phyloP scores from a whole-genome alignment of 2,888 invertebrate species.

The Dimorphilus gyrociliatus region DNA sequence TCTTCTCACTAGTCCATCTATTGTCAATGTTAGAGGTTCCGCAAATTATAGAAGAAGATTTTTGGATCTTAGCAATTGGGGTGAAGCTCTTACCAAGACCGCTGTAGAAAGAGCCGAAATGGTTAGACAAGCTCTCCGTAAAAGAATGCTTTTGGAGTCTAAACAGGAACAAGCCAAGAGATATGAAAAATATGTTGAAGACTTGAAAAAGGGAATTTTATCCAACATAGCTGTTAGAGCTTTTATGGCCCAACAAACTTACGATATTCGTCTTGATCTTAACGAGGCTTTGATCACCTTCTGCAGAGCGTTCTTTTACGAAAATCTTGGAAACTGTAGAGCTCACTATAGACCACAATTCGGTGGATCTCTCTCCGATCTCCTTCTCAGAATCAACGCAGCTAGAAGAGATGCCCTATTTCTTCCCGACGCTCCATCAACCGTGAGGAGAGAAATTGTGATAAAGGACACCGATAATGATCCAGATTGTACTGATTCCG shows the following conservation, averaged over 20 bases:
- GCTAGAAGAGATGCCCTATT: conserved; percentile 2
- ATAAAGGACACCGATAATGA: conserved; percentile 2
- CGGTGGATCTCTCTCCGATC: conserved; percentile 1
- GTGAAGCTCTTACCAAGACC: conserved; percentile 4
- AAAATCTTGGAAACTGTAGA: conserved; percentile 2
- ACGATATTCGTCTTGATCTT: conserved; percentile 3
- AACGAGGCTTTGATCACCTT: conserved; percentile 3
- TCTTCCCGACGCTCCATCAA: conserved; percentile 2
- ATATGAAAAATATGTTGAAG: conserved; percentile 1
- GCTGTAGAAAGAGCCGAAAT: conserved; percentile 2
- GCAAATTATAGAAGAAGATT: conserved; percentile 2
- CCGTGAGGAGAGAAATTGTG: conserved; percentile 1
- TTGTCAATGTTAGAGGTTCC: conserved; percentile 1
- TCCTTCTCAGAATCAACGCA: not conserved
- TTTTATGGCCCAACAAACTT: conserved; percentile 2
- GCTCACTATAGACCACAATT: conserved; percentile 2
- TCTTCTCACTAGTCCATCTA: conserved; percentile 1
- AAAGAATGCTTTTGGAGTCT: conserved; percentile 1
- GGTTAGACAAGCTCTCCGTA: conserved; percentile 2
- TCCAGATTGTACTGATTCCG: conserved; percentile 2
- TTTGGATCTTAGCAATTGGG: conserved; percentile 3
- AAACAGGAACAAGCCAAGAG: conserved; percentile 1
- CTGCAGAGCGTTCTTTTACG: conserved; percentile 5
- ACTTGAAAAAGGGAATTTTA: conserved; percentile 2
- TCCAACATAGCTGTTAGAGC: too few relatives aligned